These are phyloP conservation scores for Hydrocynus forskahlii DNA, from an alignment of 2,797 vertebrate genomes.

Conservation along the genomic window DNA sequence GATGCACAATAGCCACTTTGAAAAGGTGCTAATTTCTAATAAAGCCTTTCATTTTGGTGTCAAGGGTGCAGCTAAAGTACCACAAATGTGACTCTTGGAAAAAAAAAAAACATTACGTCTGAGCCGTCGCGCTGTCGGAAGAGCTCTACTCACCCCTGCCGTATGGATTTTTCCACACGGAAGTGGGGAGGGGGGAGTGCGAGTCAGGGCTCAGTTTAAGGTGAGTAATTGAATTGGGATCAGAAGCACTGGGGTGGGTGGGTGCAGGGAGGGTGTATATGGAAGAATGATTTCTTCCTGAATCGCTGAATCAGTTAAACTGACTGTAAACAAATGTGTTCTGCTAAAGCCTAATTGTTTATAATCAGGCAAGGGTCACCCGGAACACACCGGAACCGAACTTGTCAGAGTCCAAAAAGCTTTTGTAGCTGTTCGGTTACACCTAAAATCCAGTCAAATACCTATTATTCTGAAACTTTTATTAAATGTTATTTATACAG, in stretches of 20 bases:
- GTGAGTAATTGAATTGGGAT: conserved; percentile 29
- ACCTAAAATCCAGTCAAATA: no score
- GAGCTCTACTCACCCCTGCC: not conserved
- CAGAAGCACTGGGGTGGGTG: not conserved
- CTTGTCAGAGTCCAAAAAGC: no score
- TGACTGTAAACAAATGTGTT: conserved; percentile 14
- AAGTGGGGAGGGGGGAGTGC: conserved; percentile 5
- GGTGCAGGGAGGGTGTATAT: not conserved
- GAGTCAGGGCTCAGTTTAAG: conserved; percentile 17
- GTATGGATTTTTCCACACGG: conserved; percentile 23
- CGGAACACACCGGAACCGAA: no score
- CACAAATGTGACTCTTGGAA: not conserved
- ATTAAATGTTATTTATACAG: no score
- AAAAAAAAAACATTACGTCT: not conserved
- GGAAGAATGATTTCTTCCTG: conserved; percentile 31
- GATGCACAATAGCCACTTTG: conserved; percentile 10
- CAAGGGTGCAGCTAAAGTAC: conserved; percentile 6
- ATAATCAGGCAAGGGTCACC: no score
- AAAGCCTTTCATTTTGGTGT: not conserved
- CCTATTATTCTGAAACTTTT: no score
- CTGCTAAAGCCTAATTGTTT: not conserved
- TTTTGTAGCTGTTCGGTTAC: no score
- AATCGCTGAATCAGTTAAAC: conserved; percentile 26
- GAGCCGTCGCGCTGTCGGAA: not conserved
- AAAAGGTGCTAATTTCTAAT: conserved; percentile 8